Conservation (phyloP, 92 coral and sea anemone species). For the Epizoanthus ramosus region DNA sequence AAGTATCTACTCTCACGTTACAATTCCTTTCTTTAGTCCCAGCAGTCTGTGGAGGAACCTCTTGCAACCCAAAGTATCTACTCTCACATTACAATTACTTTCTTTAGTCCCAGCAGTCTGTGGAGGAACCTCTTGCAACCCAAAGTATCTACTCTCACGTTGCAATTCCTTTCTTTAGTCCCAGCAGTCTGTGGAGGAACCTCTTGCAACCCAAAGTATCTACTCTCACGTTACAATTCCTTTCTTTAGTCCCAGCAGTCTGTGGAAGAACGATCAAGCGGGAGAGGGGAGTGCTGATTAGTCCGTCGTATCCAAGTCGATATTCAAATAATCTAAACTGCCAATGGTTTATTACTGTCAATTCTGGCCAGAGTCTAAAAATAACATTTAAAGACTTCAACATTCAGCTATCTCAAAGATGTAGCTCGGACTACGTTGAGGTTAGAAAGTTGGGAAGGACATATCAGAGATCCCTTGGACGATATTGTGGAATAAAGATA, state of each 20-base stretch:
- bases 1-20: background rate
- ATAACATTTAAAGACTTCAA: constrained; percentile 67
- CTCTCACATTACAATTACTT: background rate
- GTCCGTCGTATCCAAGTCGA: constrained; percentile 71
- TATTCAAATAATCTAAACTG: constrained; percentile 71
- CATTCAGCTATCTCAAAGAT: constrained; percentile 59
- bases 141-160: background rate
- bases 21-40: background rate
- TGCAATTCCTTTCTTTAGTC: background rate
- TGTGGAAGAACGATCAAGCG: constrained; percentile 66
- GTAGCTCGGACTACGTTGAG: constrained; percentile 74
- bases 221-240: background rate
- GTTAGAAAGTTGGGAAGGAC: constrained; percentile 68
- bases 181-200: constrained; percentile 71
- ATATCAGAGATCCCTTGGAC: constrained; percentile 71
- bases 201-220: background rate
- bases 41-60: constrained; percentile 69
- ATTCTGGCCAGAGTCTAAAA: constrained; percentile 59
- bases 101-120: constrained; percentile 55
- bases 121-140: constrained; percentile 38
- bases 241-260: constrained; percentile 31
- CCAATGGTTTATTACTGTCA: constrained; percentile 76
- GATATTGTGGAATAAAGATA: constrained; percentile 69
- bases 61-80: background rate
- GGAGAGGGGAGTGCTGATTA: constrained; percentile 64